Evolutionary conservation across 1,140 invertebrate species (phyloP).

Genomic region (Rhopalosiphum maidis): DNA sequence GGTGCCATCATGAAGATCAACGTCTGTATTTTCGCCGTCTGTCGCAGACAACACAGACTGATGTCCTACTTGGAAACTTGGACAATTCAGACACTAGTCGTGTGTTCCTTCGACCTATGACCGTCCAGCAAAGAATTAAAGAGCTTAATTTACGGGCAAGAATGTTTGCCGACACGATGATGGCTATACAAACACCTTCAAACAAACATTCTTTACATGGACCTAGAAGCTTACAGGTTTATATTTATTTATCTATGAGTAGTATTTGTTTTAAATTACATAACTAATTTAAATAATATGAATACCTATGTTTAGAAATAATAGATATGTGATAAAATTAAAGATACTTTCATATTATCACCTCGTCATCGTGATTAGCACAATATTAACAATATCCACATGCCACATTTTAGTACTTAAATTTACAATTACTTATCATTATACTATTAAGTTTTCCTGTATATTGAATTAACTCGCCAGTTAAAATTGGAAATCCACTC

Average conservation of each 20-base stretch:
- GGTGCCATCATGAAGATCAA: conserved; percentile 63
- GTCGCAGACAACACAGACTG: conserved; percentile 67
- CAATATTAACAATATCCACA: too few species aligned
- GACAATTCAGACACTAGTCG: conserved; percentile 63
- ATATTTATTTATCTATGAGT: neutral
- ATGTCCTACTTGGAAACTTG: conserved; percentile 65
- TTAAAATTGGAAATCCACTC: too few species aligned
- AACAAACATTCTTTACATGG: conserved; percentile 62
- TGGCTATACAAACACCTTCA: conserved; percentile 64
- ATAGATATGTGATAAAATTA: too few species aligned
- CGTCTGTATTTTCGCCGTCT: conserved; percentile 65
- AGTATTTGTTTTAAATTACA: neutral
- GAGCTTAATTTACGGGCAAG: conserved; percentile 67
- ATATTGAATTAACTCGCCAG: too few species aligned
- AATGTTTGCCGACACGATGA: conserved; percentile 67
- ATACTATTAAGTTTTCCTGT: too few species aligned
- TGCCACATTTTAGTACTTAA: too few species aligned
- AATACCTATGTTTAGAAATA: neutral
- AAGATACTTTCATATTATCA: too few species aligned
- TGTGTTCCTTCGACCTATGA: conserved; percentile 64
- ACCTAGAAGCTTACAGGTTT: conserved; percentile 65
- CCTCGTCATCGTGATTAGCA: too few species aligned
- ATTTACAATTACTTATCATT: too few species aligned
- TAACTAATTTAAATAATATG: too few species aligned
- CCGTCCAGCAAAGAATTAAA: conserved; percentile 66